Evolutionary conservation across 2,888 invertebrate species (phyloP), one percentile per base, ranked within the genome.

Genomic region (Lamellibrachia columna): DNA sequence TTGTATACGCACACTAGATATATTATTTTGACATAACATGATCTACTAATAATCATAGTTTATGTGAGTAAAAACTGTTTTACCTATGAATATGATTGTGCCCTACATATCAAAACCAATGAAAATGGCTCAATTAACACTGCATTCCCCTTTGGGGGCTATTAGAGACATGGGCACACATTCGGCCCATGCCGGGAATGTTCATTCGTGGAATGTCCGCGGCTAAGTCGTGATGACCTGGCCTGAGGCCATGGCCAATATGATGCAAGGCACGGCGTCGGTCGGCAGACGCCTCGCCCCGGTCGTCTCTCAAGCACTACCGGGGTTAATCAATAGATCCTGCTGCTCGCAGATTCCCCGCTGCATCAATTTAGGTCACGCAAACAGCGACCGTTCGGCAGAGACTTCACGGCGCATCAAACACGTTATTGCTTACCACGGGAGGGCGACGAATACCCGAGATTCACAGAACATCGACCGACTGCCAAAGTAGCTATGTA

Each of bases 261-360:
- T 75, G 75, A 75, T 75, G 75, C 75, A 75, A 75, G 3, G 75
- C 75, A 75, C 75, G 22, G n/a, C 75, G 22, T 15, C 75, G 75
- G 75, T 15, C 75, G 6, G 75, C 75, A 22, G 75, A 11, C 75
- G 75, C 75, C 75, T 22, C 75, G 75, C 75, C 22, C 75, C 22
- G 75, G 22, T 75, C 75, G 22, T n/a, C 75, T 55, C 55, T 75
- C 75, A 15, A 22, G 75, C 75, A 75, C 15, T 75, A n/a, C 22
- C 75, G 22, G 75, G 75, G 75, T 75, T 75, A 75, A 75, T 75
- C 75, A 75, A 75, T 75, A 75, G 75, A 75, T 75, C 75, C 75
- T 75, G 75, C 75, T n/a, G 75, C 75, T 75, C n/a, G n/a, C 75
- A 75, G 75, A 22, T 75, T 75, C 75, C 75, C 75, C 22, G 75